A percentile compares a stretch with the other conserved stretches of the same genome.
These are phyloP conservation scores for Scartelaos histophorus DNA, from an alignment of 2,113 vertebrate species.

Conservation along the genomic window DNA sequence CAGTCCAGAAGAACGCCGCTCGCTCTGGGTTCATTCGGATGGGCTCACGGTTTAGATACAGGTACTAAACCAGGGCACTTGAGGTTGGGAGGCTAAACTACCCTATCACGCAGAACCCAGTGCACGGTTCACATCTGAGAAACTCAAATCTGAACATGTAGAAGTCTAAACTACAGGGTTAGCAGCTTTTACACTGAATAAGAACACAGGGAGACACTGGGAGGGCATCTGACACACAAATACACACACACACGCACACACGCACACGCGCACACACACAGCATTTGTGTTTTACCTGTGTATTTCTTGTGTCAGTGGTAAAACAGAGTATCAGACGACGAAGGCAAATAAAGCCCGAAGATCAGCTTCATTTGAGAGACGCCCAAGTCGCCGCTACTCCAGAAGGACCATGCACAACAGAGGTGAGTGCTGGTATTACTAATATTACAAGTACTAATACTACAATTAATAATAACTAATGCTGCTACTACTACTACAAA, in stretches of 20 bases:
- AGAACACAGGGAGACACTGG: too few species aligned
- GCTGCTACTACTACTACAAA: not conserved
- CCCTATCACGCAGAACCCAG: too few species aligned
- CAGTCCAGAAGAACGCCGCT: conserved; percentile 87
- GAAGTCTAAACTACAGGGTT: too few species aligned
- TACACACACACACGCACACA: too few species aligned
- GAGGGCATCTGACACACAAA: too few species aligned
- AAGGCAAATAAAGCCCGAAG: conserved; percentile 93
- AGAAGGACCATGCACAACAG: conserved; percentile 86
- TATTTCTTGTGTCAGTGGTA: conserved; percentile 76
- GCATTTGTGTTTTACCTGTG: not conserved
- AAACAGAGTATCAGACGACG: conserved; percentile 99
- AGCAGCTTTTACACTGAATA: too few species aligned
- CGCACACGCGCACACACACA: too few species aligned
- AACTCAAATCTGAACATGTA: too few species aligned
- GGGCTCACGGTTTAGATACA: conserved; percentile 97
- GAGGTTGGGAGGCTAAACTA: too few species aligned
- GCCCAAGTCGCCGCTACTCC: conserved; percentile 95
- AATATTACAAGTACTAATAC: not conserved
- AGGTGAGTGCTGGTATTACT: conserved; percentile 73
- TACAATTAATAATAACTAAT: not conserved
- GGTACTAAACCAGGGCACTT: conserved; percentile 66
- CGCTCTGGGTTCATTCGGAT: conserved; percentile 91
- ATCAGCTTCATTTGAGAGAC: conserved; percentile 92
- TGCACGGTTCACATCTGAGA: too few species aligned